Base-by-base conservation (phyloP, 1,140 invertebrate species). In the Lutraria rhynchaena region DNA sequence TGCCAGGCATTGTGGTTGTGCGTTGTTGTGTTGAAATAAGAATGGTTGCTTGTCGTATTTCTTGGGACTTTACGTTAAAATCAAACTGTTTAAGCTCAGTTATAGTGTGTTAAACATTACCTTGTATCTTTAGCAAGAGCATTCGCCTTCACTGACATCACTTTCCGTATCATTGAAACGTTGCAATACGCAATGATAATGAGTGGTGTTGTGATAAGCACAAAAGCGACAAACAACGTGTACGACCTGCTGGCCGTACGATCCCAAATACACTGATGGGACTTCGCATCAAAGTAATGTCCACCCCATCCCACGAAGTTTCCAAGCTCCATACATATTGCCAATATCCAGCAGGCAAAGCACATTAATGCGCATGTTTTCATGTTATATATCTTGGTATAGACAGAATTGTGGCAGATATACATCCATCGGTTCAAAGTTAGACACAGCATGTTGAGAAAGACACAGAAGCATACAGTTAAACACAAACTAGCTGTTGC, bases 231-330 rank as follows among this genome's bases (percentile, higher is more conserved):
- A 33, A 90, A 85, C 57, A 91, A 49, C 7, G 89, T 91, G 77
- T 90, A 92, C 15, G 83, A 83, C 24, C 86, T 67, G 61, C 80
- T 89, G 15, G 84, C 84, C 0, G 89, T 88, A 24, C 90, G 70
- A 70, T 92, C 88, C 88, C 88, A 92, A 22, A 90, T 87, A 67
- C 91, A 92, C 29, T 87, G 85, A 61, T 87, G 83, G 73, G 87
- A 87, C 77, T 91, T 89, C 31, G 61, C 22, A 69, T 92, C 90
- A 73, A 88, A 92, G n/a, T 53, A 73, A 71, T 91, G 90, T 19
- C 83, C 89, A 5, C 89, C 90, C 88, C 87, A 89, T 2, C 88
- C 90, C 17, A 90, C 11, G 73, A 89, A 88, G 81, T 91, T 91
- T 5, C 89, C 89, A 53, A 89, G 74, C 55, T 91, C 87, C 1